Percentiles rank a stretch among this genome's conserved stretches.
These are phyloP conservation scores for Anthoscopus minutus DNA, from an alignment of 2,113 vertebrate genomes.

Conservation along the genomic window DNA sequence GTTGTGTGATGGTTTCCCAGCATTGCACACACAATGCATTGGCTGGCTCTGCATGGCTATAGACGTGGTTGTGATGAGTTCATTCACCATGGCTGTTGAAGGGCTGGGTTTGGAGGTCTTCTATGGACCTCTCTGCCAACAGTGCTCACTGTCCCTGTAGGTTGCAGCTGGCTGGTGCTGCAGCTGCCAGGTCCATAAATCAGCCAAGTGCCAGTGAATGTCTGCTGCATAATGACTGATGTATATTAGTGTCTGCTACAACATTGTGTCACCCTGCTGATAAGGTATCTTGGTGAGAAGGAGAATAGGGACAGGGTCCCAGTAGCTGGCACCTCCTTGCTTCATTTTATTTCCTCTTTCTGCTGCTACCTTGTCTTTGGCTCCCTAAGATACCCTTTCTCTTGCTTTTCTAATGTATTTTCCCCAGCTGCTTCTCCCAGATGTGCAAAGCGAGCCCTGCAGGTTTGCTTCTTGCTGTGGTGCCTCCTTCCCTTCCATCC, in stretches of 20 bases:
- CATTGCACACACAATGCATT: accelerated
- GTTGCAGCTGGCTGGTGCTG: background rate
- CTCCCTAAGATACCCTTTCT: background rate
- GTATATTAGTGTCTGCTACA: background rate
- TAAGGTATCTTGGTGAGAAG: background rate
- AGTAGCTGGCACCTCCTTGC: background rate
- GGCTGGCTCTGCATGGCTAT: background rate
- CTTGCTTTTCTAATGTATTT: background rate
- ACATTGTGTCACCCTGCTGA: background rate
- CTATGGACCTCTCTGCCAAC: background rate
- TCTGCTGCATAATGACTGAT: background rate
- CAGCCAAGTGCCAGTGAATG: background rate
- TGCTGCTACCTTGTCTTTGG: background rate
- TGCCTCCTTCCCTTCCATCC: background rate
- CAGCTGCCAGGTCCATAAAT: background rate
- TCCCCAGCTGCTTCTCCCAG: background rate
- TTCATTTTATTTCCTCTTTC: background rate
- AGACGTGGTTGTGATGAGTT: background rate
- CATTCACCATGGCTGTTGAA: background rate
- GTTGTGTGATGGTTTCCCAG: background rate
- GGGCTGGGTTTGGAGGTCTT: background rate
- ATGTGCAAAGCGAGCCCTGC: background rate
- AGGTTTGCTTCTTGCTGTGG: background rate
- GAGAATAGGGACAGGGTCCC: background rate
- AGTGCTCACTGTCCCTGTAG: background rate